Conservation (phyloP, 1,140 invertebrate species). For the Coptotermes formosanus region DNA sequence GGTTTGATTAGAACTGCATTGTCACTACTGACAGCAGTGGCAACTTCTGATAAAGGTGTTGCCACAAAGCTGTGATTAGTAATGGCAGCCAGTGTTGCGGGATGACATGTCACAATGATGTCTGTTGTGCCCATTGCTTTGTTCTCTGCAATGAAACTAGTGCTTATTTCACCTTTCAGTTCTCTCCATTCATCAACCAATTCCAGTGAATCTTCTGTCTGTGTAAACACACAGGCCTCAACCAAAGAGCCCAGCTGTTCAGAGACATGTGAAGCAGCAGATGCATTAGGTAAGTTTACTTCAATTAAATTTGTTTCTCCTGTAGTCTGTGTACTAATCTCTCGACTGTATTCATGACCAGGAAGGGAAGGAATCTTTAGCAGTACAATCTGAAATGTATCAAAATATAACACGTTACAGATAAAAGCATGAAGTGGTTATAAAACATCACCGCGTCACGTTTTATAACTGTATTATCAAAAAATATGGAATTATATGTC, state of each 20-base stretch:
- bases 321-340: background rate
- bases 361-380: background rate
- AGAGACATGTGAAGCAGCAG: background rate
- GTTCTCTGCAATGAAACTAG: background rate
- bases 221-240: constrained; percentile 21
- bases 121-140: constrained; percentile 1
- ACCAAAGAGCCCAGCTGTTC: constrained; percentile 17
- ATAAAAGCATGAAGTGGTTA: too few species aligned
- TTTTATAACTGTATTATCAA: too few species aligned
- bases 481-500: too few species aligned
- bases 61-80: background rate
- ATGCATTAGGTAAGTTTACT: background rate
- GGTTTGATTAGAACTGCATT: too few species aligned
- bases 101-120: constrained; percentile 25
- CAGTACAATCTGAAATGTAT: background rate
- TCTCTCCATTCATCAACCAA: background rate
- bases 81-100: constrained; percentile 23
- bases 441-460: too few species aligned
- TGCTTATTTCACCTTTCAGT: background rate
- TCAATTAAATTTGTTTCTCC: constrained; percentile 9
- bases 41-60: background rate
- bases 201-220: background rate
- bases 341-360: background rate
- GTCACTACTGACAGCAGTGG: background rate
- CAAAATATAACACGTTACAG: too few species aligned